Conservation (phyloP, 2,797 vertebrate species). For the Leptatherina wallacei region DNA sequence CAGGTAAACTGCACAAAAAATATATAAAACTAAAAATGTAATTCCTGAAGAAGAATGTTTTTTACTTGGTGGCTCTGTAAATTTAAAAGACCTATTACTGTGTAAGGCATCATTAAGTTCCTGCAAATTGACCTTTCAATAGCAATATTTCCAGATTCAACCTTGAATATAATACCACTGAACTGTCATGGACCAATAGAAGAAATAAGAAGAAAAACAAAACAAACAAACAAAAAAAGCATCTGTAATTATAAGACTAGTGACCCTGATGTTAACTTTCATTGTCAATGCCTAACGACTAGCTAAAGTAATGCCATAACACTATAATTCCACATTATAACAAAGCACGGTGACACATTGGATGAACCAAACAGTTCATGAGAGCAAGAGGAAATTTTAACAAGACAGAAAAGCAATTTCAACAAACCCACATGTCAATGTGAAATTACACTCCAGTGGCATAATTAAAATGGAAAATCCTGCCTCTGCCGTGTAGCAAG, state of each 20-base stretch:
- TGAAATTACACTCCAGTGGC: slow-evolving; percentile 63
- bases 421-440: slow-evolving; percentile 56
- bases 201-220: neutral
- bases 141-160: neutral
- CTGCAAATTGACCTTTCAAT: neutral
- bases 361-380: slow-evolving; percentile 24
- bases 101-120: neutral
- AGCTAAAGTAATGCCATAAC: slow-evolving; percentile 2
- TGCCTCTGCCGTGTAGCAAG: slow-evolving; percentile 22
- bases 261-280: neutral
- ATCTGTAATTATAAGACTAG: too few relatives aligned
- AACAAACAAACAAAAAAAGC: neutral
- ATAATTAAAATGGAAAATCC: slow-evolving; percentile 69
- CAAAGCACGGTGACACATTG: slow-evolving; percentile 33
- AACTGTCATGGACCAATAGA: neutral
- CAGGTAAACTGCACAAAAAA: neutral
- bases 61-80: slow-evolving; percentile 25
- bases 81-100: neutral
- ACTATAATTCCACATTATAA: slow-evolving; percentile 36
- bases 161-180: neutral
- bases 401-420: slow-evolving; percentile 54
- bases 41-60: slow-evolving; percentile 35
- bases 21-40: neutral
- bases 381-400: slow-evolving; percentile 56
- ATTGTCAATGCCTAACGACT: neutral